These are phyloP conservation scores for Tuta absoluta DNA, from an alignment of 2,888 invertebrate species.

Conservation along the genomic window DNA sequence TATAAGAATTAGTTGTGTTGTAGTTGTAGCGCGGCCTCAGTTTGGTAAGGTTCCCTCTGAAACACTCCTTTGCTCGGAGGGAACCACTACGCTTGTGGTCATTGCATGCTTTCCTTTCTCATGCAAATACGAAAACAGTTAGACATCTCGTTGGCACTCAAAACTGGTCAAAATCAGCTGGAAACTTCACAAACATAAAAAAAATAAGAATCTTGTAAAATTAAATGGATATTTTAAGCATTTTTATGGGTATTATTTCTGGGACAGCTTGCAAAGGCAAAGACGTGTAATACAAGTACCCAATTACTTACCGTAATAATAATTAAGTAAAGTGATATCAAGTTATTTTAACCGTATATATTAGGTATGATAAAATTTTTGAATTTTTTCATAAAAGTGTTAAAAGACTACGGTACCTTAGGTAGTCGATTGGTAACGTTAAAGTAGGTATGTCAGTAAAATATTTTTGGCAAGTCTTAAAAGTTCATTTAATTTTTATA, in stretches of 20 bases:
- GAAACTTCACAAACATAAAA: background rate
- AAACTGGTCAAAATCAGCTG: conserved; percentile 5
- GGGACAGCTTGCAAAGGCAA: background rate
- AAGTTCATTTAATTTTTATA: too few relatives aligned
- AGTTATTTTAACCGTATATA: too few relatives aligned
- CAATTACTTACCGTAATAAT: conserved; percentile 5
- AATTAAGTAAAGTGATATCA: conserved; percentile 18
- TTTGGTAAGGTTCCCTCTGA: background rate
- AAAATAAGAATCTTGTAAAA: background rate
- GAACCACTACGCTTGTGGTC: background rate
- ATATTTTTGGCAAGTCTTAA: too few relatives aligned
- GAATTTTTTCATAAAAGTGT: background rate
- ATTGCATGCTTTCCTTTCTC: conserved; percentile 15
- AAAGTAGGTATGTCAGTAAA: too few relatives aligned
- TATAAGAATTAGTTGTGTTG: too few relatives aligned
- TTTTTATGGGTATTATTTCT: conserved; percentile 10
- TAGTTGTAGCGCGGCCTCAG: too few relatives aligned
- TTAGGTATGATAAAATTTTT: background rate
- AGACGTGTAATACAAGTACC: conserved; percentile 3
- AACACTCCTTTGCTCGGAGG: background rate
- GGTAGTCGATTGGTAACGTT: too few relatives aligned
- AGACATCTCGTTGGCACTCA: conserved; percentile 10
- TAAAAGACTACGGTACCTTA: background rate
- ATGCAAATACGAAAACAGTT: conserved; percentile 26
- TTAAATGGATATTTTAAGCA: background rate